Evolutionary conservation across 2,797 vertebrate species (phyloP), one percentile per base, ranked within the genome.

Genomic region (Thalassophryne amazonica): DNA sequence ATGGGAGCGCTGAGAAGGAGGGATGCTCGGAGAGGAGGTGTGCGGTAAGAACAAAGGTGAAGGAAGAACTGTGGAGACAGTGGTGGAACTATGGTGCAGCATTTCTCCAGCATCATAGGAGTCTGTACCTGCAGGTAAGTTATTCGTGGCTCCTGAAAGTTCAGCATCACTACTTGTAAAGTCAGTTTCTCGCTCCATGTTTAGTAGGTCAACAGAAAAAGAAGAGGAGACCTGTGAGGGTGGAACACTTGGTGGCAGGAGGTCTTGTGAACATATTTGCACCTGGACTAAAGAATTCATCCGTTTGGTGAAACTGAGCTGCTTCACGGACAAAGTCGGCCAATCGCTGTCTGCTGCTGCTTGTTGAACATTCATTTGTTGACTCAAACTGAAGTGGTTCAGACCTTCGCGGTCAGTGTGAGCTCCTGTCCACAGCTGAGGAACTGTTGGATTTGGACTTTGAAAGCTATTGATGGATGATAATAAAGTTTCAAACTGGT

Each of bases 361-460:
- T 25, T 14, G 23, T 33, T 23, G 21, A 47, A 18, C 13, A 41
- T 9, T 25, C 35, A 28, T 65, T 31, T 56, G 69, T 46, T 36
- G 32, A 33, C 20, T 42, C 7, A 45, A 31, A 28, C 31, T 24
- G 0, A 29, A 16, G 29, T 19, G 38, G 19, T 51, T 64, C 49
- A 17, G 31, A 20, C 40, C 13, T 21, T 3, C 15, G 6, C 13
- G 28, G 11, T 54, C 29, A 5, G 29, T 69, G 27, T 61, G 56
- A 49, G 52, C 38, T 60, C 7, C 48, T 24, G 74, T 60, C n/a
- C 38, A 27, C 39, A 11, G 27, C 12, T 15, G 55, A 35, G 43
- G 19, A 47, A 34, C 6, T 4, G 42, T 39, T 3, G 10, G 32
- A 4, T 49, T 27, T 5, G 38, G 30, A 28, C 46, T 38, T 2